Percentiles rank a stretch among this genome's conserved stretches.
phyloP scores from a whole-genome alignment of 2,797 vertebrate species.

The Argentina silus region DNA sequence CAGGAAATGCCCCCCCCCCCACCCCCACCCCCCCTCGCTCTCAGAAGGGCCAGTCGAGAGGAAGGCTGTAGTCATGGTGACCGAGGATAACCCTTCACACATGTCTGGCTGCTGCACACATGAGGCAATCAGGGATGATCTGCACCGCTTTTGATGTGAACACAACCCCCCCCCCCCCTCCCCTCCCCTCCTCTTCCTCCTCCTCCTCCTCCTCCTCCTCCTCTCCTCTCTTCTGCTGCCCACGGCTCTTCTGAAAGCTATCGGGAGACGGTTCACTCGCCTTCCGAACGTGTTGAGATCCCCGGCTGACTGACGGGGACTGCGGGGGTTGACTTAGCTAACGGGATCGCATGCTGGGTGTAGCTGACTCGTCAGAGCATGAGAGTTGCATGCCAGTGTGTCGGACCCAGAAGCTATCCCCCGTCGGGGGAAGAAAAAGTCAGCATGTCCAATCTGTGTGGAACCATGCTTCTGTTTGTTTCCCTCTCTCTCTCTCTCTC shows the following conservation, averaged over 20 bases:
- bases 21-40: not conserved
- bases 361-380: constrained; percentile 69
- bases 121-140: constrained; percentile 40
- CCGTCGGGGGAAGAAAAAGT: constrained; percentile 36
- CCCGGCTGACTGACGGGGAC: constrained; percentile 49
- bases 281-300: constrained; percentile 54
- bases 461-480: constrained; percentile 41
- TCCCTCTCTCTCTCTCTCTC: not conserved
- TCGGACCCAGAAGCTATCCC: constrained; percentile 38
- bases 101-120: constrained; percentile 26
- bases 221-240: constrained; percentile 11
- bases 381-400: constrained; percentile 71
- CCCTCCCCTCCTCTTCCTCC: not conserved
- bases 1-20: constrained; percentile 41
- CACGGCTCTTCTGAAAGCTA: constrained; percentile 73
- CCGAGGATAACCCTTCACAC: constrained; percentile 36
- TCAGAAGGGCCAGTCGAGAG: constrained; percentile 16
- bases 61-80: constrained; percentile 42
- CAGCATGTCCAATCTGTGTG: constrained; percentile 34
- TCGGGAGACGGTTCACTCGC: constrained; percentile 57
- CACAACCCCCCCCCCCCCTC: not conserved
- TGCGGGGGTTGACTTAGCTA: constrained; percentile 51
- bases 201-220: not conserved
- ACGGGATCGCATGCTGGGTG: constrained; percentile 68
- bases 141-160: constrained; percentile 19